These are phyloP conservation scores for Nothocercus nigrocapillus DNA, from an alignment of 2,113 vertebrate genomes.

Conservation along the genomic window DNA sequence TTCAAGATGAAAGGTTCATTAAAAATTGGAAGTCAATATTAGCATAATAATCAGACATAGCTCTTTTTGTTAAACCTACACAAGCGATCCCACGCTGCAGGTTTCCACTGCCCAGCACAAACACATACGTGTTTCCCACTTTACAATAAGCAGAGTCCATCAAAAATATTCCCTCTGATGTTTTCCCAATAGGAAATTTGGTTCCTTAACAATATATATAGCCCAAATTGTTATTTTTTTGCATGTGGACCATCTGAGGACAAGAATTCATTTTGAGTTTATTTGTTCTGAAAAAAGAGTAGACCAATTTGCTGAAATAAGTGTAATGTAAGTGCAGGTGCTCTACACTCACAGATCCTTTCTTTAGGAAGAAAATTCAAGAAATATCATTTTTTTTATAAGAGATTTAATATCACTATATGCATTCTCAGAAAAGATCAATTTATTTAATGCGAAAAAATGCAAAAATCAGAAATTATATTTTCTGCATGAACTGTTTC, in stretches of 20 bases:
- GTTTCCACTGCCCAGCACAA: not conserved
- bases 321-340: not conserved
- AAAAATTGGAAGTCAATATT: conserved; percentile 48
- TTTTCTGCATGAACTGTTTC: not conserved
- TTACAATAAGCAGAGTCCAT: not conserved
- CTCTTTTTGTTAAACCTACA: not conserved
- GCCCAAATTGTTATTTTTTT: not conserved
- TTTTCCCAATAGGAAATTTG: conserved; percentile 13
- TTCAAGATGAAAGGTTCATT: conserved; percentile 38
- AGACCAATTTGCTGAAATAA: not conserved
- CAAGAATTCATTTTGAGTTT: not conserved
- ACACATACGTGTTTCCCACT: not conserved
- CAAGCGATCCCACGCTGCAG: conserved; percentile 7
- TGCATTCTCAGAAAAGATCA: not conserved
- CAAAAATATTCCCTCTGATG: not conserved
- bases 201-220: not conserved
- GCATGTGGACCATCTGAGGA: not conserved
- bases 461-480: not conserved
- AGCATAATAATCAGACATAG: conserved; percentile 35
- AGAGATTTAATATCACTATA: not conserved
- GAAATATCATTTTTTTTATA: not conserved
- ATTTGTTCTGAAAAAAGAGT: not conserved
- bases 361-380: not conserved
- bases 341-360: not conserved
- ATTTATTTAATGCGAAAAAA: not conserved